These are phyloP conservation scores for Botia kubotai DNA, from an alignment of 2,797 vertebrate species.

Conservation along the genomic window DNA sequence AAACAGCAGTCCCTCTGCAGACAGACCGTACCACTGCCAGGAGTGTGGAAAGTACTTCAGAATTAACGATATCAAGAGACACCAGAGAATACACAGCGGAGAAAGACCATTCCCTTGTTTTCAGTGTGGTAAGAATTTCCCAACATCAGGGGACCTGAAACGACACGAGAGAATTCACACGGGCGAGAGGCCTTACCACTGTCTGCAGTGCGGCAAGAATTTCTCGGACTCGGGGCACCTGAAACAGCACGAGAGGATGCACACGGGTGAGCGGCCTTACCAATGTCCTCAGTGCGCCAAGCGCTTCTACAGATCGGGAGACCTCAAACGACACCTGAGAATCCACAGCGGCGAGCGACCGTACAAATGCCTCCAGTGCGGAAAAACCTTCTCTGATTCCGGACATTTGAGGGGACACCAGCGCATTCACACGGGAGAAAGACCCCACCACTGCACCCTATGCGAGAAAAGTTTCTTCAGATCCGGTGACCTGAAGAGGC, in stretches of 20 bases:
- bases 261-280: conserved; percentile 58
- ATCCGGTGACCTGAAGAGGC: conserved; percentile 53
- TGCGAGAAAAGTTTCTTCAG: conserved; percentile 62
- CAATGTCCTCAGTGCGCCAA: conserved; percentile 60
- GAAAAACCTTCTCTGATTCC: conserved; percentile 56
- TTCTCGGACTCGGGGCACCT: conserved; percentile 59
- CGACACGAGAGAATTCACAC: conserved; percentile 60
- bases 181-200: conserved; percentile 56
- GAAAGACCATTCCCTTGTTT: conserved; percentile 59
- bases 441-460: conserved; percentile 58
- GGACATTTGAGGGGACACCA: conserved; percentile 62
- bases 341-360: conserved; percentile 60
- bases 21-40: conserved; percentile 59
- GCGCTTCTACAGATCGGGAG: conserved; percentile 58
- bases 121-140: conserved; percentile 59
- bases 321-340: conserved; percentile 56
- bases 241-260: conserved; percentile 62
- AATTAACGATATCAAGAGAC: conserved; percentile 61
- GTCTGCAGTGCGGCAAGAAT: conserved; percentile 59
- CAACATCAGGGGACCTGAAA: conserved; percentile 56
- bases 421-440: conserved; percentile 59
- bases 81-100: conserved; percentile 58
- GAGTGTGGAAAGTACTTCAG: conserved; percentile 60
- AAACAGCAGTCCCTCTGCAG: conserved; percentile 43
- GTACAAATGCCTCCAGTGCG: conserved; percentile 59